Conservation (phyloP, 2,113 vertebrate species). For the Anseranas semipalmata region DNA sequence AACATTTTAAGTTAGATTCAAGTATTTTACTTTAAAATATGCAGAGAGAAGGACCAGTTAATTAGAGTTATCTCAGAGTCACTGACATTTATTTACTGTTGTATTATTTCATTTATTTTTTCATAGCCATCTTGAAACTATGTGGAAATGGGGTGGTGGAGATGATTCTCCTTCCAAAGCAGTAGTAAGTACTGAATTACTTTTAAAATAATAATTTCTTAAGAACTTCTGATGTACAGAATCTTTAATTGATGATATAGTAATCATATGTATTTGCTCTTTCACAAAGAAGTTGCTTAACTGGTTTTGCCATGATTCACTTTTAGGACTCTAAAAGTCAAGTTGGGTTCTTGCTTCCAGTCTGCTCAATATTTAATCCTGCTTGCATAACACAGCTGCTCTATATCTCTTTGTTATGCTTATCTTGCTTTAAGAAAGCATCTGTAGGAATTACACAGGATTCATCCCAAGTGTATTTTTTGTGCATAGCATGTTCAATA, state of each 20-base stretch:
- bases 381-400: neutral
- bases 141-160: constrained; percentile 86
- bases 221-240: neutral
- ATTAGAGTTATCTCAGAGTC: neutral
- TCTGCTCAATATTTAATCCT: neutral
- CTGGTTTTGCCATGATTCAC: neutral
- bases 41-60: neutral
- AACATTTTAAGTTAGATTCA: neutral
- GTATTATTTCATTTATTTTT: neutral
- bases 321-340: neutral
- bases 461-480: neutral
- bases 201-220: neutral
- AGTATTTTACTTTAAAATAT: neutral
- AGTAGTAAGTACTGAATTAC: constrained; percentile 75
- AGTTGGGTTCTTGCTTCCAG: neutral
- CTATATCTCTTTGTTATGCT: neutral
- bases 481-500: neutral
- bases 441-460: neutral
- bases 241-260: neutral
- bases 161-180: constrained; percentile 77
- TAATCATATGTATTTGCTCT: neutral
- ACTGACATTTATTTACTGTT: neutral
- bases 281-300: neutral
- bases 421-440: neutral
- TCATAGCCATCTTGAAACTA: constrained; percentile 61